These are phyloP conservation scores for Dolichallabes microphthalmus DNA, from an alignment of 2,113 vertebrate species.

Conservation along the genomic window DNA sequence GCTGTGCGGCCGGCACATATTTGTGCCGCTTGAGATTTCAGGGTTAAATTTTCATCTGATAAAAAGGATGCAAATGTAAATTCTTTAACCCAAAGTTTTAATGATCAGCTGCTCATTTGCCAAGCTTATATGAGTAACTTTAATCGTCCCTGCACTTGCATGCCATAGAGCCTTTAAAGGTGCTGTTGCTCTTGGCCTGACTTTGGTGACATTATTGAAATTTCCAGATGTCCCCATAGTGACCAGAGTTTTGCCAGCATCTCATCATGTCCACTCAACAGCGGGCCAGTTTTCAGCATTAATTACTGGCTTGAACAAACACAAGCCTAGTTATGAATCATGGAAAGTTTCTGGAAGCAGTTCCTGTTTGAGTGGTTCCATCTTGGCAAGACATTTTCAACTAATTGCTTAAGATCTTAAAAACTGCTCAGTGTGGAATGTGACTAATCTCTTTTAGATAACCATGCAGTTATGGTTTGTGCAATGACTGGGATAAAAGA, in stretches of 20 bases:
- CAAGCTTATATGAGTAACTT: conserved; percentile 14
- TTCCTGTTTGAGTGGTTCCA: conserved; percentile 54
- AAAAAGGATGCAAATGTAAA: neutral
- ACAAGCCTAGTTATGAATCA: conserved; percentile 62
- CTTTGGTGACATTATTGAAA: conserved; percentile 51
- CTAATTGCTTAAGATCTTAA: conserved; percentile 56
- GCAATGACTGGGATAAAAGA: conserved; percentile 43
- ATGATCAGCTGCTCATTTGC: conserved; percentile 28
- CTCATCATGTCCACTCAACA: conserved; percentile 32
- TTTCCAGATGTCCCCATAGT: conserved; percentile 61
- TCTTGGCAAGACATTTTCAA: conserved; percentile 59
- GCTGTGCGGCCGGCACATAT: no score
- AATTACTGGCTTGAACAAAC: conserved; percentile 54
- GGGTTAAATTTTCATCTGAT: neutral
- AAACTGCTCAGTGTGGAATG: conserved; percentile 66
- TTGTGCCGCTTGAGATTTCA: no score
- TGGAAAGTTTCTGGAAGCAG: conserved; percentile 51
- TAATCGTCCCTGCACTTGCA: conserved; percentile 12
- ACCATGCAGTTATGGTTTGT: conserved; percentile 28
- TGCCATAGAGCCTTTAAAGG: conserved; percentile 59
- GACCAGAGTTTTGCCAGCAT: conserved; percentile 53
- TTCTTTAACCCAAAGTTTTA: conserved; percentile 12
- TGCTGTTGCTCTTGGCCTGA: conserved; percentile 55
- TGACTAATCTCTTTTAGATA: conserved; percentile 53
- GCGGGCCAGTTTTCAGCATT: conserved; percentile 45